These are phyloP conservation scores for Hoplodrina ambigua DNA, from an alignment of 2,888 invertebrate species.

Conservation along the genomic window DNA sequence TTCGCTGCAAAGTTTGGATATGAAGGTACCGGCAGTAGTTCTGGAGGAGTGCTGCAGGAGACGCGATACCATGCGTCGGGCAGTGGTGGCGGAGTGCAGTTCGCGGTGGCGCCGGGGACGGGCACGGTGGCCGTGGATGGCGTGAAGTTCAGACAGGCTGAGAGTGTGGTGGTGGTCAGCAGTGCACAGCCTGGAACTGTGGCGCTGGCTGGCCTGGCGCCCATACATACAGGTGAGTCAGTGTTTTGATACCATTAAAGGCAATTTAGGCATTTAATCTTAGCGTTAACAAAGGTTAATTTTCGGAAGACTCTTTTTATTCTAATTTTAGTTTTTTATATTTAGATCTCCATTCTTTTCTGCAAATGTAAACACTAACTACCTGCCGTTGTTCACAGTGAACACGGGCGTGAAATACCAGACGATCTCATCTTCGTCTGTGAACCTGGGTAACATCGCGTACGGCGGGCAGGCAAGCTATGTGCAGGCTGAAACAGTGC, in stretches of 20 bases:
- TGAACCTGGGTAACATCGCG: conserved; percentile 84
- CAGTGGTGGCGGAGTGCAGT: conserved; percentile 79
- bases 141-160: conserved; percentile 91
- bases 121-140: conserved; percentile 81
- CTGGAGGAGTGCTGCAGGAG: conserved; percentile 82
- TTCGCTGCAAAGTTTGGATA: conserved; percentile 94
- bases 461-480: conserved; percentile 85
- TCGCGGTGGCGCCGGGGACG: conserved; percentile 77
- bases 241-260: conserved; percentile 7
- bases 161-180: conserved; percentile 88
- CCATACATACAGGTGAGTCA: conserved; percentile 82
- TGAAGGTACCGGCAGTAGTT: conserved; percentile 78
- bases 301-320: no score
- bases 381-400: conserved; percentile 67
- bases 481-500: conserved; percentile 78
- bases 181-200: conserved; percentile 88
- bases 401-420: conserved; percentile 88
- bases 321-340: no score
- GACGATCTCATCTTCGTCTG: conserved; percentile 86
- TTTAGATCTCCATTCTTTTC: not conserved
- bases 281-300: no score
- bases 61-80: conserved; percentile 80
- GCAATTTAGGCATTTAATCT: not conserved
- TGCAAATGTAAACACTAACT: conserved; percentile 34
- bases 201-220: conserved; percentile 81